Percentiles rank a stretch among this genome's conserved stretches.
Conservation (phyloP, 2,113 vertebrate genomes). For the Mormoops blainvillei region DNA sequence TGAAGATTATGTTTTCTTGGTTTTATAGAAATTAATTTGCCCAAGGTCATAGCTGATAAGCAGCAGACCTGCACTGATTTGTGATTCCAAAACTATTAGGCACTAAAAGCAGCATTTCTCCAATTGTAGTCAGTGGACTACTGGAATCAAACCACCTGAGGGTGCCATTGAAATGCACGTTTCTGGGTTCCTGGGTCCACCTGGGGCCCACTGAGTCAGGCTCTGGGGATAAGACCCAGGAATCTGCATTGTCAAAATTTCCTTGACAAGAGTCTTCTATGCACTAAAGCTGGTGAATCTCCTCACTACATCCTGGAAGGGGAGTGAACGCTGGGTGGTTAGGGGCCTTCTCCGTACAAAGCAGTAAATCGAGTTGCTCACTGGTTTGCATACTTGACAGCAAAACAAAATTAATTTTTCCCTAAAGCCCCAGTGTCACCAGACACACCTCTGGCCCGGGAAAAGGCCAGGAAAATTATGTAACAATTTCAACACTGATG, state of each 20-base stretch:
- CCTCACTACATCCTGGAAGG: neutral
- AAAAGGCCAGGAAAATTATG: conserved; percentile 35
- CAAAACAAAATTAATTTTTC: conserved; percentile 54
- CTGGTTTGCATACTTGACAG: conserved; percentile 44
- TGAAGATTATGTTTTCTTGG: neutral
- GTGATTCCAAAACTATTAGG: neutral
- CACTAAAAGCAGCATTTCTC: neutral
- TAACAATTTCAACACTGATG: conserved; percentile 44
- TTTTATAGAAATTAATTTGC: neutral
- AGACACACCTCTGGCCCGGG: conserved; percentile 28
- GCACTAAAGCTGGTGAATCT: neutral
- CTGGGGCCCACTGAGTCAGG: neutral
- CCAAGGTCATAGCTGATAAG: neutral
- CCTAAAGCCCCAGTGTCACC: conserved; percentile 15
- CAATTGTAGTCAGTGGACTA: too few species aligned
- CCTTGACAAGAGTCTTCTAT: fast-evolving
- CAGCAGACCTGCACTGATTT: neutral
- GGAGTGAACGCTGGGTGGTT: neutral
- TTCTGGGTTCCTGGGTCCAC: too few species aligned
- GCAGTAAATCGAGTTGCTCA: conserved; percentile 4
- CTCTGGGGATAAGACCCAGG: neutral
- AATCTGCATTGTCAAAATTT: neutral
- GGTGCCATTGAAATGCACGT: neutral
- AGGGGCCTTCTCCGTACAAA: neutral
- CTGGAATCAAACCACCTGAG: neutral